Conservation (phyloP, 2,113 vertebrate species). For the Zosterops pallidus region DNA sequence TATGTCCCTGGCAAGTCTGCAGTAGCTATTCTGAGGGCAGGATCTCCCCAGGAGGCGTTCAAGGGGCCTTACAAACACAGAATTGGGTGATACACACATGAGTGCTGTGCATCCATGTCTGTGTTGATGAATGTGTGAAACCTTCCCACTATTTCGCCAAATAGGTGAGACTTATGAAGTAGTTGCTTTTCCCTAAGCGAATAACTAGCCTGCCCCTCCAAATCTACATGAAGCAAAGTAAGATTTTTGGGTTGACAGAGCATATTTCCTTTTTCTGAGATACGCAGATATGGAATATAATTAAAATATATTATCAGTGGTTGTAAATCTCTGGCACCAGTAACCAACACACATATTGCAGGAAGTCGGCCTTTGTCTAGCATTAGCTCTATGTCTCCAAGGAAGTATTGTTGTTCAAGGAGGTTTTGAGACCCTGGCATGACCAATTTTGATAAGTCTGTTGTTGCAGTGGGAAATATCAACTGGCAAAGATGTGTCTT, state of each 20-base stretch:
- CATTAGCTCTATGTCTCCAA: slow-evolving; percentile 28
- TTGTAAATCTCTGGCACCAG: slow-evolving; percentile 58
- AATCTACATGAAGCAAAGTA: neutral
- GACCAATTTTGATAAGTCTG: slow-evolving; percentile 53
- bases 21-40: neutral
- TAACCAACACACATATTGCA: slow-evolving; percentile 3
- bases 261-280: slow-evolving; percentile 52
- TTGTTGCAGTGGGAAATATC: slow-evolving; percentile 4
- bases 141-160: neutral
- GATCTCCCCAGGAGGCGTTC: neutral
- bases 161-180: neutral
- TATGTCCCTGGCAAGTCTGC: neutral
- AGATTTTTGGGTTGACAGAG: slow-evolving; percentile 44
- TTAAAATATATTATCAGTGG: slow-evolving; percentile 64
- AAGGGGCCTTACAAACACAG: neutral
- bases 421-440: slow-evolving; percentile 41
- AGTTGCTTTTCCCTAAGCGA: neutral
- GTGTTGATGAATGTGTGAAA: neutral
- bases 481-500: slow-evolving; percentile 40
- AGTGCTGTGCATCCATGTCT: neutral
- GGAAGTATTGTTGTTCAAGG: slow-evolving; percentile 39
- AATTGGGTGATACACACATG: neutral
- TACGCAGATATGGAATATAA: slow-evolving; percentile 47
- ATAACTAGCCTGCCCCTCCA: neutral
- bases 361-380: slow-evolving; percentile 59